These are phyloP conservation scores for Atractosteus spatula DNA, from an alignment of 2,113 vertebrate species.

Conservation along the genomic window DNA sequence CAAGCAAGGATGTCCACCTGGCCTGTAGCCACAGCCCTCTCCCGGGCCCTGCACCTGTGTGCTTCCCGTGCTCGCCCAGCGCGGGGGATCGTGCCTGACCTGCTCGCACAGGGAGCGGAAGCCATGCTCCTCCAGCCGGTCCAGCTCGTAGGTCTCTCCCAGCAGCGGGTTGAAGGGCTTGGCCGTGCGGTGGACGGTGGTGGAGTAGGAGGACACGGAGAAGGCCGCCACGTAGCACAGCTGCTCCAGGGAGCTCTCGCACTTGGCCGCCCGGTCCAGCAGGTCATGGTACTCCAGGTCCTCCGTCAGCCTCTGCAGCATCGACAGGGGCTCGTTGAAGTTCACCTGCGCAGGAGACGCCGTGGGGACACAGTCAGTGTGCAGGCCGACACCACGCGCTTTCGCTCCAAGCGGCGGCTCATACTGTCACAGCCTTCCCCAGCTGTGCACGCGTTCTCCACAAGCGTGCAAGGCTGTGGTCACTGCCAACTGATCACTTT, in stretches of 20 bases:
- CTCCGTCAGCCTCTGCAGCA: slow-evolving; percentile 93
- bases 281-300: slow-evolving; percentile 93
- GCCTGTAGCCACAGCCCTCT: too few species aligned
- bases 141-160: slow-evolving; percentile 94
- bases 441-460: too few species aligned
- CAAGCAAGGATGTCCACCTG: too few species aligned
- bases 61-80: too few species aligned
- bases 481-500: too few species aligned
- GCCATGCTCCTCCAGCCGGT: slow-evolving; percentile 80
- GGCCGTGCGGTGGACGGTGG: slow-evolving; percentile 90
- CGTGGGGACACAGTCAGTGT: too few species aligned
- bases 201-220: slow-evolving; percentile 93
- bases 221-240: slow-evolving; percentile 93
- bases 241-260: slow-evolving; percentile 87
- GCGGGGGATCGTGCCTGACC: slow-evolving; percentile 50
- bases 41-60: too few species aligned
- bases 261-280: slow-evolving; percentile 81
- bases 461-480: too few species aligned
- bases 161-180: slow-evolving; percentile 95
- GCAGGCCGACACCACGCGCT: too few species aligned
- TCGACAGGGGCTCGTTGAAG: slow-evolving; percentile 93
- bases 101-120: slow-evolving; percentile 94
- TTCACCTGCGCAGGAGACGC: slow-evolving; percentile 72
- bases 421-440: too few species aligned
- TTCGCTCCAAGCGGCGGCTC: too few species aligned